Evolutionary conservation across 2,888 invertebrate species (phyloP).

Genomic region (Nephrotoma appendiculata): DNA sequence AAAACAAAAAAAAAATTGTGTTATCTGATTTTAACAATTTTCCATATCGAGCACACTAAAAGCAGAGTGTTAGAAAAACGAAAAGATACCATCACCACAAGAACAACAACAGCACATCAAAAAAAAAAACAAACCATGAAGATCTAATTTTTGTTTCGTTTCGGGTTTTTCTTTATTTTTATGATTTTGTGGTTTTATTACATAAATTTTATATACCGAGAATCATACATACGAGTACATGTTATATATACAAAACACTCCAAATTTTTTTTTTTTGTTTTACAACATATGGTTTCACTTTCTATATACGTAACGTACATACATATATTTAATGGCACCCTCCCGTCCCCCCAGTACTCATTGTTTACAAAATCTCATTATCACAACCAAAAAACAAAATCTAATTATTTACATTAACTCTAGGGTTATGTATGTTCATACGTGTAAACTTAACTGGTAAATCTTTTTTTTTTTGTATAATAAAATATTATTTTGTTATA

Average conservation of each 20-base stretch:
- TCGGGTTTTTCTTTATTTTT: neutral
- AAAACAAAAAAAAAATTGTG: neutral
- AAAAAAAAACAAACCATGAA: neutral
- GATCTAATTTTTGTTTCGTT: neutral
- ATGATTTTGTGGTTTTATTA: neutral
- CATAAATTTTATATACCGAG: neutral
- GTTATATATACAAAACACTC: neutral
- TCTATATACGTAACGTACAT: neutral
- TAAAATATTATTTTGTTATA: neutral
- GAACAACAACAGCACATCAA: neutral
- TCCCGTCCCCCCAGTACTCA: neutral
- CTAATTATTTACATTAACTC: neutral
- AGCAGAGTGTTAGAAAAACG: neutral
- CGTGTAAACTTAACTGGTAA: neutral
- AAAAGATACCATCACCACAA: neutral
- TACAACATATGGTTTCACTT: neutral
- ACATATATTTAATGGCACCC: neutral
- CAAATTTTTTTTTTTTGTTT: neutral
- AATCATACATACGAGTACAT: neutral
- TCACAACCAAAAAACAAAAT: neutral
- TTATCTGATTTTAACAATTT: neutral
- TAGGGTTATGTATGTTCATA: neutral
- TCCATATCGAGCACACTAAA: neutral
- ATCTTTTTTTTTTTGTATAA: neutral
- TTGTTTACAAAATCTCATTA: neutral